Base-by-base conservation (phyloP, 2,888 invertebrate species). In the Folsomia candida region DNA sequence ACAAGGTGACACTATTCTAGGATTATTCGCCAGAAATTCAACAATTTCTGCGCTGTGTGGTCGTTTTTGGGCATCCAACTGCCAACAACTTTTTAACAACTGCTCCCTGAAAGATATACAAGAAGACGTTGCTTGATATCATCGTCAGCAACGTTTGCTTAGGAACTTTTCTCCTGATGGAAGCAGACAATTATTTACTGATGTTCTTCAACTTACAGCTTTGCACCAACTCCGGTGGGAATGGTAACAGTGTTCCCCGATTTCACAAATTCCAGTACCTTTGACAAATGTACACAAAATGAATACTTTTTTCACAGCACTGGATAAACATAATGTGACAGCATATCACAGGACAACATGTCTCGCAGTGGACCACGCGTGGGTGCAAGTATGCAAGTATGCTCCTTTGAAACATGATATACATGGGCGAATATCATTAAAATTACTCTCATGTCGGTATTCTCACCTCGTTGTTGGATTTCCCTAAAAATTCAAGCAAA, bases 51-150 rank as follows among this genome's bases (percentile, higher is more conserved):
- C 87, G 0, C 93, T 91, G 1, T 88, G 86, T 2, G 93, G 92
- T 24, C 95, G 88, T 79, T 87, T 87, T 73, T 87, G 86, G 29
- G 88, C 84, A 68, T 91, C 89, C 72, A 85, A 86, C 76, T 87
- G 87, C 93, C 94, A 94, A 83, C 94, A 94, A 28, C 90, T 88
- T 81, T 88, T 88, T 80, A 95, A 87, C 68, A 94, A 84, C 59
- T 86, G 87, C 82, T 89, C 89, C 78, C 92, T 92, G 86, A 25
- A 58, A 70, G 1, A n/a, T 11, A 11, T 47, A 47, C 47, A 47
- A 47, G 9, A 47, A 47, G n/a, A n/a, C n/a, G n/a, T n/a, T n/a
- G n/a, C n/a, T n/a, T 47, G 9, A 47, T 47, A 47, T 47, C 47
- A 47, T 47, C 9, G 18, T 11, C 18, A 9, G 18, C 9, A 11